Evolutionary conservation across 2,888 invertebrate species (phyloP).

Genomic region (Apotomis capreana): DNA sequence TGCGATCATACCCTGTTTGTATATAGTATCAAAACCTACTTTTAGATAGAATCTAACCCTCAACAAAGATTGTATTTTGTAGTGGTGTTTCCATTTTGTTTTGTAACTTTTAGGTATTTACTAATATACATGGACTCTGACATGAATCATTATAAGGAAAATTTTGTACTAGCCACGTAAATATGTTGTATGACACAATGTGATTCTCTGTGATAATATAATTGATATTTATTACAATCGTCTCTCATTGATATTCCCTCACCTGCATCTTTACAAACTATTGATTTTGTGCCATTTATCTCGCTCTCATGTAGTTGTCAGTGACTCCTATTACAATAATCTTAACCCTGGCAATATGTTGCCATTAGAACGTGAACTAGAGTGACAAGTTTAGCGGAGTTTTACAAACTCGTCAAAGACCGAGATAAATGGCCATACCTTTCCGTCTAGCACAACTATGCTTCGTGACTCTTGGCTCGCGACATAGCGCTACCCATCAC

Average conservation of each 20-base stretch:
- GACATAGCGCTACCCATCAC: no score
- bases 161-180: slow-evolving; percentile 82
- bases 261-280: neutral
- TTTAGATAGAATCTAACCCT: slow-evolving; percentile 45
- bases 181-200: slow-evolving; percentile 82
- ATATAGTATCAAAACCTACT: slow-evolving; percentile 41
- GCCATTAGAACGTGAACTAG: no score
- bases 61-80: slow-evolving; percentile 66
- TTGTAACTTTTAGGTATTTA: slow-evolving; percentile 60
- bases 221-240: slow-evolving; percentile 76
- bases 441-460: no score
- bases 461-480: no score
- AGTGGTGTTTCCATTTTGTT: slow-evolving; percentile 64
- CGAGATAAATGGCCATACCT: no score
- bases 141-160: slow-evolving; percentile 70
- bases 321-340: no score
- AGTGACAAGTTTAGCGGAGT: no score
- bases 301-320: neutral
- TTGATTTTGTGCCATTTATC: no score
- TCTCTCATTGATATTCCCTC: slow-evolving; percentile 58
- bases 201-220: slow-evolving; percentile 84
- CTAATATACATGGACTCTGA: slow-evolving; percentile 50
- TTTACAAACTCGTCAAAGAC: no score
- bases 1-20: slow-evolving; percentile 15
- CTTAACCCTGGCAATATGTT: no score